These are phyloP conservation scores for Gila orcuttii DNA, from an alignment of 2,113 vertebrate genomes.

Conservation along the genomic window DNA sequence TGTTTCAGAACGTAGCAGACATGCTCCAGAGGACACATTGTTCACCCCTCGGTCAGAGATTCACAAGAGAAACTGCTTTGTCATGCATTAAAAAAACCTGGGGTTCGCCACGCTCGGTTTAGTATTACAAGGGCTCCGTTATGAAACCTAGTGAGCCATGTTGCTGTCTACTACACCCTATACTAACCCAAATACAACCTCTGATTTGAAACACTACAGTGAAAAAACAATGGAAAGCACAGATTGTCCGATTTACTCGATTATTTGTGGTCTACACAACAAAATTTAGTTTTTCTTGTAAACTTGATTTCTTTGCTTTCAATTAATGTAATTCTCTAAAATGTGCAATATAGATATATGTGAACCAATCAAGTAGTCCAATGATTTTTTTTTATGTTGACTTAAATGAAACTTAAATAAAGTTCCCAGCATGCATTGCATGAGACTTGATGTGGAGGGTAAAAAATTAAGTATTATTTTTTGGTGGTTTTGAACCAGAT, in stretches of 20 bases:
- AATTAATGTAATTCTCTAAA: too few relatives aligned
- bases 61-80: slow-evolving; percentile 40
- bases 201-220: not conserved
- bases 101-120: slow-evolving; percentile 27
- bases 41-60: slow-evolving; percentile 26
- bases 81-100: slow-evolving; percentile 42
- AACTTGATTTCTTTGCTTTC: too few relatives aligned
- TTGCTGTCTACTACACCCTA: not conserved
- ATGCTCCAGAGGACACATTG: slow-evolving; percentile 44
- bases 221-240: not conserved
- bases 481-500: too few relatives aligned
- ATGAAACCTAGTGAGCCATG: not conserved
- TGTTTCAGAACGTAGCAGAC: slow-evolving; percentile 14
- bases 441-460: not conserved
- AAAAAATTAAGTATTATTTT: not conserved
- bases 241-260: not conserved
- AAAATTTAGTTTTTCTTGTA: not conserved
- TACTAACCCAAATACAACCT: not conserved
- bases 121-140: not conserved
- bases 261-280: too few relatives aligned
- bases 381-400: not conserved
- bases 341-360: too few relatives aligned
- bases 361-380: not conserved
- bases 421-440: not conserved
- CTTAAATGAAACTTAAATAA: not conserved